These are phyloP conservation scores for Drosophila siamana DNA, from an alignment of 2,888 invertebrate genomes.

Conservation along the genomic window DNA sequence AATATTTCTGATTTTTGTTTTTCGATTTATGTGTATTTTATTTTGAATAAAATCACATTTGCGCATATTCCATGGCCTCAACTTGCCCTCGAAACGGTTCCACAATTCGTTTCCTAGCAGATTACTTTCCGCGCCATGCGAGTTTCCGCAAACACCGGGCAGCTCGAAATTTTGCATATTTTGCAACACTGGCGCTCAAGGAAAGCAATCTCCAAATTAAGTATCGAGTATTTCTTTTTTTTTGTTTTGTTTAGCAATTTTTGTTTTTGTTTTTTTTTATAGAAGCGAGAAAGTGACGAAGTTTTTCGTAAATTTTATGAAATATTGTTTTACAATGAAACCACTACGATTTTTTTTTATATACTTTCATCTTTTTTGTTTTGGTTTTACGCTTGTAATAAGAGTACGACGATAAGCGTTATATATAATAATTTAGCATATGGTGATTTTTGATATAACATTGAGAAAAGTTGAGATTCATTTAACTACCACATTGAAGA, in stretches of 20 bases:
- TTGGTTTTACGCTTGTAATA: slow-evolving; percentile 43
- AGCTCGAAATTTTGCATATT: neutral
- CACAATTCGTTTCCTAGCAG: neutral
- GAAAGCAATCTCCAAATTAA: slow-evolving; percentile 11
- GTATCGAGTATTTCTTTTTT: slow-evolving; percentile 20
- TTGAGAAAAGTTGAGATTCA: slow-evolving; percentile 81
- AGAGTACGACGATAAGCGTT: slow-evolving; percentile 57
- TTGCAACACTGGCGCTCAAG: slow-evolving; percentile 16
- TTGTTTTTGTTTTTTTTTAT: slow-evolving; percentile 37
- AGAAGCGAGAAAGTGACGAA: slow-evolving; percentile 70
- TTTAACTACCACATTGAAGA: slow-evolving; percentile 81
- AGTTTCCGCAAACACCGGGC: slow-evolving; percentile 9
- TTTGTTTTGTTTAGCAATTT: slow-evolving; percentile 37
- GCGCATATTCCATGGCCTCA: slow-evolving; percentile 72
- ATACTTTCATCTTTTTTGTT: slow-evolving; percentile 24
- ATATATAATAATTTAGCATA: slow-evolving; percentile 61
- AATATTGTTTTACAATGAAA: slow-evolving; percentile 83
- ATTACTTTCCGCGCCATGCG: slow-evolving; percentile 4
- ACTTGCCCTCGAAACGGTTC: slow-evolving; percentile 46
- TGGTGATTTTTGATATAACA: slow-evolving; percentile 63
- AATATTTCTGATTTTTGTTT: slow-evolving; percentile 15
- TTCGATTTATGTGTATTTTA: slow-evolving; percentile 78
- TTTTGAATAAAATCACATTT: slow-evolving; percentile 84
- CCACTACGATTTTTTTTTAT: slow-evolving; percentile 72
- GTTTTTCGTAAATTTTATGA: slow-evolving; percentile 66